Base-by-base conservation (phyloP, 2,888 invertebrate species). In the Athetis lepigone region DNA sequence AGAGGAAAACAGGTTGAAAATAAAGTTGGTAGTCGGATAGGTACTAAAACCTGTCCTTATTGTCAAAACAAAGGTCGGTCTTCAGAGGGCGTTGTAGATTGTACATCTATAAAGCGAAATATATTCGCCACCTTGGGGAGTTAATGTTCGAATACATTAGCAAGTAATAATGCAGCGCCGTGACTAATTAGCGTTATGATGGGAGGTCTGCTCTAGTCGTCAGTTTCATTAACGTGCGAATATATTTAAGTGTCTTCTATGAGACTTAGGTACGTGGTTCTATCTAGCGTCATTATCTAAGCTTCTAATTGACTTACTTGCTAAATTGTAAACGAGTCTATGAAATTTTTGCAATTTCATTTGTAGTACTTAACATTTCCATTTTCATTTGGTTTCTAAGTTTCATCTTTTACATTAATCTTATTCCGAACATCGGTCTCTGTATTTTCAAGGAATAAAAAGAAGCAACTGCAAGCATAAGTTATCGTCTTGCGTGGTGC, bases 401-500 rank as follows among this genome's bases (percentile, higher is more conserved):
- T 54, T 55, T 51, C 25, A 16, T 29, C 36, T 29, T 39, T 36
- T 40, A 33, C 25, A 25, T 46, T 56, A 51, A 23, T 45, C 39
- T 45, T 40, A 39, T 39, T 55, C 39, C 37, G 25, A 50, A 36
- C 50, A 51, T 57, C 40, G 56, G 27, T 13, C 27, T 46, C 45
- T 40, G 45, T 58, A 65, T 59, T 51, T 59, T 50, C 43, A 59
- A 56, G 27, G 25, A 49, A 60, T 69, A 61, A 66, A 74, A 68
- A 70, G 58, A 43, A 52, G 52, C 79, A 63, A 76, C 43, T 54
- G 49, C 79, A 61, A 76, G 70, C 61, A 67, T 78, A 73, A 80
- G 71, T 71, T 78, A 76, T 74, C 69, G 68, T 70, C 69, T 69
- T 77, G 75, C 78, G 79, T 75, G 71, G 74, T 64, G 47, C 64